phyloP scores from a whole-genome alignment of 30 jellyfish, hydroid and myxozoan genomes.

The Aurelia sp. region DNA sequence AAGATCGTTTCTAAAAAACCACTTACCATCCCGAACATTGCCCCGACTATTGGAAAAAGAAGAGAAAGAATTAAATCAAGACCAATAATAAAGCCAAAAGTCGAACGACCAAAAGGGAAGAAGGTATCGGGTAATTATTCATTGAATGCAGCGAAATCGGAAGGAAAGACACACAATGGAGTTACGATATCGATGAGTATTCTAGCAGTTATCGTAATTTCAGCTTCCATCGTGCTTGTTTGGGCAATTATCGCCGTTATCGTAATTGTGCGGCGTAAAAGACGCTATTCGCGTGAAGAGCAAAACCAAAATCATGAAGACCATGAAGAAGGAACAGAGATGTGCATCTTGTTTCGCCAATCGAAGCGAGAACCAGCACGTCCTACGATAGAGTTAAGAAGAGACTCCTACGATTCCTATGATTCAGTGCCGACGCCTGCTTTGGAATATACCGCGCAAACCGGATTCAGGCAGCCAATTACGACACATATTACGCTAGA shows the following conservation, averaged over 20 bases:
- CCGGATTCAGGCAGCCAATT: slow-evolving; percentile 90
- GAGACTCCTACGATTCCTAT: slow-evolving; percentile 88
- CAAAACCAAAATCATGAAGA: slow-evolving; percentile 53
- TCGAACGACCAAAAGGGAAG: slow-evolving; percentile 44
- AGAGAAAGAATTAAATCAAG: neutral
- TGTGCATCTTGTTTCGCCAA: slow-evolving; percentile 92
- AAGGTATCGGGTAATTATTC: slow-evolving; percentile 52
- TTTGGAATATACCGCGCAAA: slow-evolving; percentile 74
- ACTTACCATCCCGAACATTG: neutral
- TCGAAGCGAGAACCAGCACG: slow-evolving; percentile 70
- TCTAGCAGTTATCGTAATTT: slow-evolving; percentile 90
- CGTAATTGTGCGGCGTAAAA: slow-evolving; percentile 82
- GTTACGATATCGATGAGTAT: slow-evolving; percentile 93
- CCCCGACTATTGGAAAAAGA: neutral
- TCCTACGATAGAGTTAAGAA: slow-evolving; percentile 88
- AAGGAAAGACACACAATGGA: slow-evolving; percentile 67
- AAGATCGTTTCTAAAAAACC: slow-evolving; percentile 18
- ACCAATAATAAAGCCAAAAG: slow-evolving; percentile 9
- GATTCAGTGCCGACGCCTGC: slow-evolving; percentile 91
- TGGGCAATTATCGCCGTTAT: slow-evolving; percentile 94
- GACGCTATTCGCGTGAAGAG: slow-evolving; percentile 56
- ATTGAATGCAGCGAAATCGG: slow-evolving; percentile 3
- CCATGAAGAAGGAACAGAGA: slow-evolving; percentile 88
- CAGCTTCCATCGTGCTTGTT: slow-evolving; percentile 93
- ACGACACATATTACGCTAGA: slow-evolving; percentile 95